phyloP scores from a whole-genome alignment of 1,140 invertebrate species.

The Drosophila gunungcola region DNA sequence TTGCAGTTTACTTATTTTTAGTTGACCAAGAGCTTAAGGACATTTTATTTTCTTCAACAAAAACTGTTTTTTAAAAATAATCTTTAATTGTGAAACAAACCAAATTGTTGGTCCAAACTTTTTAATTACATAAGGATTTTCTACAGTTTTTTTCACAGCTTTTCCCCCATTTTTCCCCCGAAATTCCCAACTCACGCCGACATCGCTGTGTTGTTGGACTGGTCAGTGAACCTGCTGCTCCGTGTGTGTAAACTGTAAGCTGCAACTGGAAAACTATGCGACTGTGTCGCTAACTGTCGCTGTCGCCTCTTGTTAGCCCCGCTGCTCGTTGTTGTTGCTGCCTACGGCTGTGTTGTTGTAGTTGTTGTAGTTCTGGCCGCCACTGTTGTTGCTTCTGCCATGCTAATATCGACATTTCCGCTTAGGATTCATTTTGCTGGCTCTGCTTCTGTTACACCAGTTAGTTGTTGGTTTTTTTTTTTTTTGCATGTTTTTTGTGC shows the following conservation, averaged over 20 bases:
- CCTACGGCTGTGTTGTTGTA: slow-evolving; percentile 20
- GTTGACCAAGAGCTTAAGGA: too few species aligned
- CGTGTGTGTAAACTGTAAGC: slow-evolving; percentile 62
- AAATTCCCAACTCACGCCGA: slow-evolving; percentile 19
- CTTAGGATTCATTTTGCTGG: slow-evolving; percentile 80
- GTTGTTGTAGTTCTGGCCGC: slow-evolving; percentile 30
- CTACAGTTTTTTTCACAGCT: background rate
- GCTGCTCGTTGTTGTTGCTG: slow-evolving; percentile 29
- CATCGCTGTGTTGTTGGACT: slow-evolving; percentile 46
- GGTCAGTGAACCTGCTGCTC: slow-evolving; percentile 69
- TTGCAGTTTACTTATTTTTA: too few species aligned
- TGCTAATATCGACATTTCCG: slow-evolving; percentile 82
- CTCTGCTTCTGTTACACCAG: slow-evolving; percentile 26
- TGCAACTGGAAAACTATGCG: slow-evolving; percentile 58
- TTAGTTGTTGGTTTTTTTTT: slow-evolving; percentile 59
- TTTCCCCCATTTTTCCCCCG: background rate
- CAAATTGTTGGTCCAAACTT: too few species aligned
- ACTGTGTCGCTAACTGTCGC: slow-evolving; percentile 63
- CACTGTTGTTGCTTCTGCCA: slow-evolving; percentile 52
- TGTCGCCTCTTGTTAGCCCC: slow-evolving; percentile 47
- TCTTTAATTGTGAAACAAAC: too few species aligned
- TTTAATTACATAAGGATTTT: too few species aligned
- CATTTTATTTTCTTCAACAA: too few species aligned
- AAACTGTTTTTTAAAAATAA: too few species aligned
- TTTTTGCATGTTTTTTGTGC: slow-evolving; percentile 20